Conservation (phyloP, 2,797 vertebrate species). For the Helarctos malayanus region DNA sequence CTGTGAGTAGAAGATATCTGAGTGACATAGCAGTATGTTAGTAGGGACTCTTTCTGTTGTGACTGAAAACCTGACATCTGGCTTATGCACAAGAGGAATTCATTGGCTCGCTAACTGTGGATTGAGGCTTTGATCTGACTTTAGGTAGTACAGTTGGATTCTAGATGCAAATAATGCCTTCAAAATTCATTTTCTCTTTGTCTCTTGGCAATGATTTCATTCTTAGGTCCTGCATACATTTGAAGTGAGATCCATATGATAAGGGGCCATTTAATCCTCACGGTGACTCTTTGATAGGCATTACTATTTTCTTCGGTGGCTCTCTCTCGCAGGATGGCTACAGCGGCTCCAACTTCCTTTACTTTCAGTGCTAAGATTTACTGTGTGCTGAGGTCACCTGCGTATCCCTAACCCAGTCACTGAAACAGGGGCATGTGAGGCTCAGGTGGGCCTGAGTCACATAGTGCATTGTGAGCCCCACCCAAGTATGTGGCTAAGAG, state of each 20-base stretch:
- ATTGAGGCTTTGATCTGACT: conserved; percentile 44
- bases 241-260: not conserved
- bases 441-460: not conserved
- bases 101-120: conserved; percentile 6
- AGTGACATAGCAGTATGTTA: not conserved
- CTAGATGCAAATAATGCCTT: conserved; percentile 7
- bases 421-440: not conserved
- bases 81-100: not conserved
- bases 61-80: not conserved
- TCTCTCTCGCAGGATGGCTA: not conserved
- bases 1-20: not conserved
- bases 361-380: not conserved
- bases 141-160: conserved; percentile 43
- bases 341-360: not conserved
- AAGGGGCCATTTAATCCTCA: not conserved
- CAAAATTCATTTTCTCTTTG: conserved; percentile 31
- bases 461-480: not conserved
- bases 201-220: conserved; percentile 44
- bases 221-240: not conserved
- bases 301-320: not conserved
- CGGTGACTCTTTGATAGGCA: not conserved
- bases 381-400: not conserved
- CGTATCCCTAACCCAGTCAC: not conserved
- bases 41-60: not conserved
- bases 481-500: not conserved